Evolutionary conservation across 2,888 invertebrate genomes (phyloP), one percentile per base, ranked within the genome.

Genomic region (Listrodromus nycthemerus): DNA sequence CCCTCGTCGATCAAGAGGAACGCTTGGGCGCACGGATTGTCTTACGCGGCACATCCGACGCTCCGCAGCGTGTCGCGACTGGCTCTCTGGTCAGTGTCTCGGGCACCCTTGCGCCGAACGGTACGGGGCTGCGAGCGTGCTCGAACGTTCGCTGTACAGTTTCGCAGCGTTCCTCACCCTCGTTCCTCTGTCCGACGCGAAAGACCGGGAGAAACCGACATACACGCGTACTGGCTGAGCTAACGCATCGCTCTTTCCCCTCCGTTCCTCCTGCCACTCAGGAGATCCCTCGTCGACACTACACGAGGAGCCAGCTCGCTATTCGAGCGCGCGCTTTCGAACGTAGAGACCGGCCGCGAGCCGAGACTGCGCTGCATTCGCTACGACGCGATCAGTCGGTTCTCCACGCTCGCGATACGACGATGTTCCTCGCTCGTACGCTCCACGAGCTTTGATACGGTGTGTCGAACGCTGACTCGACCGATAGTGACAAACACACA

Each of bases 381-480:
- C 58, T 73, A 65, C 71, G 67, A 48, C 55, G 45, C 76, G 87
- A 91, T 91, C 91, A 91, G 91, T 91, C 90, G 89, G 90, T 91
- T 90, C 91, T 90, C 90, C 91, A 91, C 90, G 91, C 90, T 90
- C 89, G 89, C 90, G 90, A 90, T 87, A 90, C 89, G 89, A 91
- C 90, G 90, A 91, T 85, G 81, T 71, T 82, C 77, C 61, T 76
- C 84, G 84, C 81, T 85, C 66, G 82, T 52, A 58, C 77, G 67
- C 77, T 70, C 76, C 61, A 74, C 84, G 87, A 89, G 89, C 90
- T 90, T 88, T 90, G 89, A 90, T 87, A 88, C 80, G 79, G 55
- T 58, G 71, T 80, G 55, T 70, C 69, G 33, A 65, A 65, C 61
- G 75, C 69, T 78, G 67, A 73, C 80, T 19, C 66, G 76, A 83